phyloP scores from a whole-genome alignment of 1,140 invertebrate species.

The Physella acuta region DNA sequence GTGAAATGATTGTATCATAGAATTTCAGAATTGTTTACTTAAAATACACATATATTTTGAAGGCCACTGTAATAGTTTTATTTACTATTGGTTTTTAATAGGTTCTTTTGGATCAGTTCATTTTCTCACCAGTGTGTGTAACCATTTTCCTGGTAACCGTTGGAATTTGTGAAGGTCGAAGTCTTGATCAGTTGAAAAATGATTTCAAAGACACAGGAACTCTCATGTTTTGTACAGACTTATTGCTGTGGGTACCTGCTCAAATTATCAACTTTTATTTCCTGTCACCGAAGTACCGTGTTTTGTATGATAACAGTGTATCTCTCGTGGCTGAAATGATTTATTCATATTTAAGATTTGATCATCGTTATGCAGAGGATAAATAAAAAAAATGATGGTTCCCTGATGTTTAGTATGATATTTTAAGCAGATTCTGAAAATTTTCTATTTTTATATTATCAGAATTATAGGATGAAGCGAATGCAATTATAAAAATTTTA shows the following conservation, averaged over 20 bases:
- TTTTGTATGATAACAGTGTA: slow-evolving; percentile 87
- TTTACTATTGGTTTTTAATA: slow-evolving; percentile 77
- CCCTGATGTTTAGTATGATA: too few relatives aligned
- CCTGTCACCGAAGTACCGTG: slow-evolving; percentile 78
- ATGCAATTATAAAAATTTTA: too few relatives aligned
- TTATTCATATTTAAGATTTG: slow-evolving; percentile 82
- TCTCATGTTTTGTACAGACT: slow-evolving; percentile 78
- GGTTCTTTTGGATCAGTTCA: slow-evolving; percentile 81
- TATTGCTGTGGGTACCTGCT: slow-evolving; percentile 78
- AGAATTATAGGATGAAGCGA: too few relatives aligned
- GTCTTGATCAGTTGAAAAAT: slow-evolving; percentile 61
- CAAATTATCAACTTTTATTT: slow-evolving; percentile 87
- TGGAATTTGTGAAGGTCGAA: slow-evolving; percentile 71
- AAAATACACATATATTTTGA: too few relatives aligned
- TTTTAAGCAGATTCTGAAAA: too few relatives aligned
- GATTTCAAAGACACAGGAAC: slow-evolving; percentile 79
- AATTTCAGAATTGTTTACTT: too few relatives aligned
- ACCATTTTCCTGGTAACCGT: slow-evolving; percentile 78
- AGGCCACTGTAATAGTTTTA: too few relatives aligned
- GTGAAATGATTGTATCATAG: too few relatives aligned
- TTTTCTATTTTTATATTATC: too few relatives aligned
- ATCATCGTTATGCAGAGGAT: too few relatives aligned
- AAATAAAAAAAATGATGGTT: too few relatives aligned
- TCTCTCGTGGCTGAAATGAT: slow-evolving; percentile 89
- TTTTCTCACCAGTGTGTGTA: slow-evolving; percentile 83